phyloP scores from a whole-genome alignment of 2,888 invertebrate species.

The Himalopsyche anomala region DNA sequence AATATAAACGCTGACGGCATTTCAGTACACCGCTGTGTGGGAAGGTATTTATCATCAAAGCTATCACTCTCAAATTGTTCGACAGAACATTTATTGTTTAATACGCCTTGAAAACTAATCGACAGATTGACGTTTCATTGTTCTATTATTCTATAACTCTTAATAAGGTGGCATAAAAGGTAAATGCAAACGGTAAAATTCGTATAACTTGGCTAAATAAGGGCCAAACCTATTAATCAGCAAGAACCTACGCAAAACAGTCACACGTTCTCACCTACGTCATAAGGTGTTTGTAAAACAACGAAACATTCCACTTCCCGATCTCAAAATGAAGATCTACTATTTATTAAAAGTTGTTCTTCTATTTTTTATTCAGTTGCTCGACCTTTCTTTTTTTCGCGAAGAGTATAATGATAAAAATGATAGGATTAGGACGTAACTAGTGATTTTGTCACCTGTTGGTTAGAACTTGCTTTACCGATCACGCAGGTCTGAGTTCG shows the following conservation, averaged over 20 bases:
- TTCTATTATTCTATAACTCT: constrained; percentile 31
- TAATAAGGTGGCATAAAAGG: constrained; percentile 21
- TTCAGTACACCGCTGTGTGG: background rate
- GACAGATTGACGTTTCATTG: constrained; percentile 34
- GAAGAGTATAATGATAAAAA: too few relatives aligned
- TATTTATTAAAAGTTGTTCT: too few relatives aligned
- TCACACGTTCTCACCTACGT: background rate
- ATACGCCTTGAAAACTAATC: constrained; percentile 13
- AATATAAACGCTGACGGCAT: background rate
- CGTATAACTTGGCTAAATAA: background rate
- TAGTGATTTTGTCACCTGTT: too few relatives aligned
- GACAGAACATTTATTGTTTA: constrained; percentile 12
- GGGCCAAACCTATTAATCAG: constrained; percentile 26
- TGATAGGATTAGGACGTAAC: too few relatives aligned
- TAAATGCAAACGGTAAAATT: background rate
- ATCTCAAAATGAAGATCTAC: too few relatives aligned
- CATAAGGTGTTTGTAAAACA: background rate
- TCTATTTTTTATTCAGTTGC: too few relatives aligned
- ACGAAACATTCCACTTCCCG: too few relatives aligned
- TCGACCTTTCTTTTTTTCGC: too few relatives aligned
- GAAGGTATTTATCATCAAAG: constrained; percentile 10
- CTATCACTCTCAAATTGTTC: background rate
- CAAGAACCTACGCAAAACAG: constrained; percentile 20
- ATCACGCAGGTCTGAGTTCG: too few relatives aligned
- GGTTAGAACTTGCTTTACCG: too few relatives aligned